Conservation (phyloP, 2,888 invertebrate genomes). For the Rhyacophila evoluta region DNA sequence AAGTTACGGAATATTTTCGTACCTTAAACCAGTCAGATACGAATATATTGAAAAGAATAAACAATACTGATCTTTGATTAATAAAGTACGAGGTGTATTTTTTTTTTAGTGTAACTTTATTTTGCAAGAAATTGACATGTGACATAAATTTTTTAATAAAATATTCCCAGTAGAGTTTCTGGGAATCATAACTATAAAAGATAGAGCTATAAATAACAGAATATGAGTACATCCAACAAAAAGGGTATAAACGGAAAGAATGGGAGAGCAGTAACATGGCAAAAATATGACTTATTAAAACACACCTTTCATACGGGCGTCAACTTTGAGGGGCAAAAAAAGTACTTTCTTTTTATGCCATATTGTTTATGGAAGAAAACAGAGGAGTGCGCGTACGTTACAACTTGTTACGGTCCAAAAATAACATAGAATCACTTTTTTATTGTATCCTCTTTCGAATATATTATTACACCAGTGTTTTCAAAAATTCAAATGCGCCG, state of each 20-base stretch:
- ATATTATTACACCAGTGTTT: slow-evolving; percentile 41
- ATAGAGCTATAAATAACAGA: slow-evolving; percentile 9
- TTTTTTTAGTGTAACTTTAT: neutral
- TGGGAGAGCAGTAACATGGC: neutral
- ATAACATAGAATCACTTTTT: slow-evolving; percentile 53
- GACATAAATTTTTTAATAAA: slow-evolving; percentile 12
- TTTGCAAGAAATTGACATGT: neutral
- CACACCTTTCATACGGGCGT: slow-evolving; percentile 3
- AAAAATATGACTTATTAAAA: slow-evolving; percentile 24
- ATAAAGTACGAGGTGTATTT: too few relatives aligned
- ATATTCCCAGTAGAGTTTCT: neutral
- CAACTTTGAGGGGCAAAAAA: slow-evolving; percentile 27
- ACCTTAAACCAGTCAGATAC: too few relatives aligned
- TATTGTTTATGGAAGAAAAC: slow-evolving; percentile 29
- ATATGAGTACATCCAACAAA: slow-evolving; percentile 5
- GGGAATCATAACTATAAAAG: neutral
- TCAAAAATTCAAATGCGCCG: slow-evolving; percentile 53
- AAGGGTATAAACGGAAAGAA: neutral
- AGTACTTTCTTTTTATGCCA: slow-evolving; percentile 25
- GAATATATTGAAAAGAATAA: too few relatives aligned
- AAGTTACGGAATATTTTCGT: too few relatives aligned
- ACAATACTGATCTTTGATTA: too few relatives aligned
- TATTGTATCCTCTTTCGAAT: slow-evolving; percentile 44
- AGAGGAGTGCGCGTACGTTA: slow-evolving; percentile 42
- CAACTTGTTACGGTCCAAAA: slow-evolving; percentile 51